Evolutionary conservation across 1,140 invertebrate genomes (phyloP), one percentile per base, ranked within the genome.

Genomic region (Caenorhabditis remanei): DNA sequence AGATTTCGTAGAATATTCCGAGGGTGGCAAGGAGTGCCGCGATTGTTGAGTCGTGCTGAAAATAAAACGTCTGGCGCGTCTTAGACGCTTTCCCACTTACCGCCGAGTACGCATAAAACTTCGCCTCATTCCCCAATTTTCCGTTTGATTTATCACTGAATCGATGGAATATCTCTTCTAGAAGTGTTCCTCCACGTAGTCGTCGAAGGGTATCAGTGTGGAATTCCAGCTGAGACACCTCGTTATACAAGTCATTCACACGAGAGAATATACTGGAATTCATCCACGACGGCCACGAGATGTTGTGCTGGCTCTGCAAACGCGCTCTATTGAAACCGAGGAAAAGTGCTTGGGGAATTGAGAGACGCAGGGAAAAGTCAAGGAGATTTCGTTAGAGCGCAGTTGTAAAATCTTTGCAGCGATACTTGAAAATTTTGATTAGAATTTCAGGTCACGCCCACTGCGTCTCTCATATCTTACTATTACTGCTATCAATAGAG

Each of bases 251-350:
- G 13, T 85, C 13, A n/a, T 50, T 19, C 21, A 90, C 48, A 40
- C 56, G 32, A 41, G 83, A 55, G 65, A 67, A 88, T 41, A 90
- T 55, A 46, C 19, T 85, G 21, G 61, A 43, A 75, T 87, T 90
- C 53, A 90, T 53, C 89, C 89, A 90, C 8, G 13, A 14, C 3
- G 89, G 89, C 83, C 86, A 84, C 6, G 86, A 58, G 1, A 83
- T 67, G 86, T 90, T 90, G 87, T 90, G 89, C n/a, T 65, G 55
- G 24, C n/a, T 71, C 87, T 89, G n/a, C n/a, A n/a, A n/a, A n/a
- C n/a, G n/a, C n/a, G n/a, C n/a, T n/a, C n/a, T n/a, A n/a, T n/a
- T n/a, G n/a, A n/a, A n/a, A n/a, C n/a, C n/a, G n/a, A n/a, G n/a
- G n/a, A n/a, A n/a, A n/a, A n/a, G n/a, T n/a, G n/a, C n/a, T n/a